phyloP scores from a whole-genome alignment of 2,888 invertebrate species.

The Galerucella calmariensis region DNA sequence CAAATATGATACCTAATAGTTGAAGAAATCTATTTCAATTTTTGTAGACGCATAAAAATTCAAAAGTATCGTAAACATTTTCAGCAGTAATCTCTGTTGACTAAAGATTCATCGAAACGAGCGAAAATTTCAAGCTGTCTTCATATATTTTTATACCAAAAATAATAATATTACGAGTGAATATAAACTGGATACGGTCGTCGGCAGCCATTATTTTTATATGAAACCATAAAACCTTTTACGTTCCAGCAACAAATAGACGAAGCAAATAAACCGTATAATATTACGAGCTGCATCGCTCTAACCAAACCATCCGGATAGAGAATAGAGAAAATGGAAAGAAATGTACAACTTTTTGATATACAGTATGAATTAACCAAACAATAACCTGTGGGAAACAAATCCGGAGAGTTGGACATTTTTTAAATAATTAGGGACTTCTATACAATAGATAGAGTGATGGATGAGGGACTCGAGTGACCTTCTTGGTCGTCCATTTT shows the following conservation, averaged over 20 bases:
- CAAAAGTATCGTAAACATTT: slow-evolving; percentile 9
- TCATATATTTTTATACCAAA: background rate
- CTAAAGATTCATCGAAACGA: slow-evolving; percentile 23
- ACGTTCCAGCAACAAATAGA: slow-evolving; percentile 21
- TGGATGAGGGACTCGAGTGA: no score
- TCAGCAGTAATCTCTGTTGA: slow-evolving; percentile 10
- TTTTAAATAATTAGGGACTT: no score
- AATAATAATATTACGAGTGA: slow-evolving; percentile 14
- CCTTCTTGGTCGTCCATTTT: no score
- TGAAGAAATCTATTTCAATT: no score
- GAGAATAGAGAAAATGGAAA: background rate
- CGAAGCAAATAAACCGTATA: slow-evolving; percentile 20
- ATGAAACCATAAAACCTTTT: slow-evolving; percentile 24
- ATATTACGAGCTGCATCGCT: slow-evolving; percentile 6
- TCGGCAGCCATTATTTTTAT: slow-evolving; percentile 29
- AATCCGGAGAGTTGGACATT: no score
- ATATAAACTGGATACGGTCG: slow-evolving; percentile 14
- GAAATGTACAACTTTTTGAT: background rate
- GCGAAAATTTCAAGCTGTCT: background rate
- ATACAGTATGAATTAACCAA: background rate
- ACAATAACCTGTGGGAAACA: no score
- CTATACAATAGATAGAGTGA: no score
- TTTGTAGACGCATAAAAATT: background rate
- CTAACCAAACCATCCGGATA: background rate
- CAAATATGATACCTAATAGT: no score